Evolutionary conservation across 1,140 invertebrate species (phyloP).

Genomic region (Pogonus chalceus): DNA sequence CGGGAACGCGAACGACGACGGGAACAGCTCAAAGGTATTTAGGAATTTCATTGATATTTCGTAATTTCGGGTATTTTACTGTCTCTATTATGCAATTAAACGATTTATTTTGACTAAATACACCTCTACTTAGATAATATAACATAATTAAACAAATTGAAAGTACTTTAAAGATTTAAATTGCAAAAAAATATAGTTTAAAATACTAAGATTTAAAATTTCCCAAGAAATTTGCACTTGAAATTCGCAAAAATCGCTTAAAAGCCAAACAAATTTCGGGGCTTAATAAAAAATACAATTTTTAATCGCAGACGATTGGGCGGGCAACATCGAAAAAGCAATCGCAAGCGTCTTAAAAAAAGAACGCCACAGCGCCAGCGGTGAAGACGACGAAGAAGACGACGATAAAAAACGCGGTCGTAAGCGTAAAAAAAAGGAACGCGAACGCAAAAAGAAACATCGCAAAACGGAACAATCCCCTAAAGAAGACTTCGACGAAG

Average conservation of each 20-base stretch:
- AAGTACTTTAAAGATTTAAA: too few relatives aligned
- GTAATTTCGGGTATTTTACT: constrained; percentile 1
- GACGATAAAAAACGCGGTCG: constrained; percentile 34
- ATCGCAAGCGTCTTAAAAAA: constrained; percentile 52
- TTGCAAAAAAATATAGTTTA: not conserved
- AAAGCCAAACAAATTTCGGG: not conserved
- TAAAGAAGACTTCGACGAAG: constrained; percentile 58
- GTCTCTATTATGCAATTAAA: too few relatives aligned
- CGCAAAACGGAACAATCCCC: constrained; percentile 28
- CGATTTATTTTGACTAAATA: too few relatives aligned
- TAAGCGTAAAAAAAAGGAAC: constrained; percentile 35
- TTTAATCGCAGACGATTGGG: constrained; percentile 57
- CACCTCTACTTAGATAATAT: too few relatives aligned
- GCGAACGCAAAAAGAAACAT: constrained; percentile 37
- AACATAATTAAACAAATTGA: too few relatives aligned
- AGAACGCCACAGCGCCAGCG: constrained; percentile 28
- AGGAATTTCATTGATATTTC: not conserved
- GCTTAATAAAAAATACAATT: not conserved
- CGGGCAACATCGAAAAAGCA: constrained; percentile 63
- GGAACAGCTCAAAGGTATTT: constrained; percentile 18
- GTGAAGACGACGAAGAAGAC: constrained; percentile 30
- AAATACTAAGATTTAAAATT: constrained; percentile 1
- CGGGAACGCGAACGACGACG: constrained; percentile 25
- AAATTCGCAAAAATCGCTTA: constrained; percentile 1
- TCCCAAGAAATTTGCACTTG: not conserved